Conservation (phyloP, 2,797 vertebrate species). For the Merluccius polli region DNA sequence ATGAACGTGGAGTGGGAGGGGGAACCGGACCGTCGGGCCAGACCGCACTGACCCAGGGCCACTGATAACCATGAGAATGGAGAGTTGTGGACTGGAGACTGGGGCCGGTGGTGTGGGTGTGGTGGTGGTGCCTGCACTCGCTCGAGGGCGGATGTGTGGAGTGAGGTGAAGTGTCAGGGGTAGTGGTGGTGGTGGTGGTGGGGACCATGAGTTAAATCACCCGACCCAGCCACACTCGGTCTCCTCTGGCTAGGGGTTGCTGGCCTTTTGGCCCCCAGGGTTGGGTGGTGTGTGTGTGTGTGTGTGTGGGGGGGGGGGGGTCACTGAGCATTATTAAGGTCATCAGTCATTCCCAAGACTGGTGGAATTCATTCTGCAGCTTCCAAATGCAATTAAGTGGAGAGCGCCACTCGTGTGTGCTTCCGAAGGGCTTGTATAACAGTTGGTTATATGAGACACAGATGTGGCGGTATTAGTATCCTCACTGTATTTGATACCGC, state of each 20-base stretch:
- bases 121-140: neutral
- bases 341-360: slow-evolving; percentile 24
- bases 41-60: slow-evolving; percentile 13
- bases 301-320: neutral
- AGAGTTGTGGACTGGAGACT: slow-evolving; percentile 4
- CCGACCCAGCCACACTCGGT: slow-evolving; percentile 13
- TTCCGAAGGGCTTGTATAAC: neutral
- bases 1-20: slow-evolving; percentile 11
- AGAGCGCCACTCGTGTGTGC: neutral
- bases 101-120: neutral
- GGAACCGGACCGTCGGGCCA: neutral
- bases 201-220: slow-evolving; percentile 21
- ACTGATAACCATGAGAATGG: slow-evolving; percentile 21
- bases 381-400: slow-evolving; percentile 3
- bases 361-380: slow-evolving; percentile 5
- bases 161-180: neutral
- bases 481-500: neutral
- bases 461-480: neutral
- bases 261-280: neutral
- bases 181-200: slow-evolving; percentile 5
- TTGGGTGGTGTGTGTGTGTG: neutral
- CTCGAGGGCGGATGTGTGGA: neutral
- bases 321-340: slow-evolving; percentile 43
- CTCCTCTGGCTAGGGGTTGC: neutral
- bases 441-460: neutral